Evolutionary conservation across 2,113 vertebrate species (phyloP), one percentile per base, ranked within the genome.

Genomic region (Gadus macrocephalus): DNA sequence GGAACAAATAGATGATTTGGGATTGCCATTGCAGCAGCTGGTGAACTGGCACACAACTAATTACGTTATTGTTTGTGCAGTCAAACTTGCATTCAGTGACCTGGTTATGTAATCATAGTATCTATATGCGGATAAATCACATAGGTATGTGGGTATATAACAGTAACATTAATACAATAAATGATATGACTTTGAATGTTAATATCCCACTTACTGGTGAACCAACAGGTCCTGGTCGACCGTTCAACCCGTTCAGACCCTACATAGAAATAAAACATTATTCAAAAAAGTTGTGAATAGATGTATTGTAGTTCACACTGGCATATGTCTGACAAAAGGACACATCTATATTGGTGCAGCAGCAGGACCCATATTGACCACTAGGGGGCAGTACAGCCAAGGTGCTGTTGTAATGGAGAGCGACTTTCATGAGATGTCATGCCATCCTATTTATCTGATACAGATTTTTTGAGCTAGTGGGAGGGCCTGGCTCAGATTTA

Each of bases 241-340:
- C 94, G 0, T 76, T 82, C 31, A 84, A 77, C 53, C 95, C 95
- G 74, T 84, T 83, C 60, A 80, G 68, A 2, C 95, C 95, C 95
- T 96, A 42, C 1, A 76, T 12, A 69, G 53, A 70, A 53, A 78
- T 53, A 67, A 56, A 68, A 62, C 2, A 66, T 1, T 25, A 3
- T 55, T 1, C 0, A 59, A 2, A 42, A 20, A 49, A 3, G 19
- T 35, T 61, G 6, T 38, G 35, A 49, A 11, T 14, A 8, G 60
- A 22, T 1, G 4, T 19, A 62, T 62, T 35, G 31, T 35, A 4
- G 31, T 35, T 35, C 31, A 35, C 31, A 35, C 31, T 35, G 31
- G 4, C 6, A 35, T 7, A 6, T 12, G 7, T 62, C 12, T 58
- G 55, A n/a, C 55, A n/a, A 3, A 17, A 58, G 15, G n/a, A 58